Percentiles rank a stretch among this genome's conserved stretches.
Conservation (phyloP, 2,888 invertebrate genomes). For the Drepanosiphum platanoidis region DNA sequence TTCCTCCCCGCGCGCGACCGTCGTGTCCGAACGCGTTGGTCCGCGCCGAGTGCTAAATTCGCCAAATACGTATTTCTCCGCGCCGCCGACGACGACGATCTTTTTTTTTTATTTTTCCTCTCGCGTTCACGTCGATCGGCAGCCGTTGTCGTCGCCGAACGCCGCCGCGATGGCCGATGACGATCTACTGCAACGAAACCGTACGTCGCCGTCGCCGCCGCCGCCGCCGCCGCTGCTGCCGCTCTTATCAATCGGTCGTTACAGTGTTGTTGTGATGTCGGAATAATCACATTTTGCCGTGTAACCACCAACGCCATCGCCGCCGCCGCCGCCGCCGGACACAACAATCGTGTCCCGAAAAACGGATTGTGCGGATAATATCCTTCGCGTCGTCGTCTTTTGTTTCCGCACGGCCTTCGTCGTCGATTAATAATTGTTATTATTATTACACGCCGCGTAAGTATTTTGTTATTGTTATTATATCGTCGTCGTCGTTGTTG, state of each 20-base stretch:
- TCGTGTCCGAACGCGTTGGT: no score
- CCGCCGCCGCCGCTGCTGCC: constrained; percentile 17
- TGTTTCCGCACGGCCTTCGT: constrained; percentile 43
- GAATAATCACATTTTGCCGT: constrained; percentile 54
- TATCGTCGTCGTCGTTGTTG: background rate
- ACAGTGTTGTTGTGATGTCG: constrained; percentile 58
- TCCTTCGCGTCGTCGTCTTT: constrained; percentile 56
- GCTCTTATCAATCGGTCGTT: constrained; percentile 53
- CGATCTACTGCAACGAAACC: constrained; percentile 7
- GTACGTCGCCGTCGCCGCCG: constrained; percentile 27
- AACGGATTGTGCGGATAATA: constrained; percentile 33
- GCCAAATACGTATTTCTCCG: background rate
- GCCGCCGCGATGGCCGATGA: constrained; percentile 19
- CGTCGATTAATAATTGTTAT: no score
- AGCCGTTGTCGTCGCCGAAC: background rate
- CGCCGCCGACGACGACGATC: background rate
- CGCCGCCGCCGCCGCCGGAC: constrained; percentile 19
- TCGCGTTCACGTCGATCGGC: no score
- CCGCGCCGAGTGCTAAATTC: no score
- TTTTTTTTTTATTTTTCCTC: background rate
- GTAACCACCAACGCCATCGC: constrained; percentile 17
- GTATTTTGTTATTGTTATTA: no score
- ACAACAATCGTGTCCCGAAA: constrained; percentile 24
- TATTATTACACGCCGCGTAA: constrained; percentile 46
- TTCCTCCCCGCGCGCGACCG: no score